Evolutionary conservation across 2,888 invertebrate genomes (phyloP).

Genomic region (Andrena praecox): DNA sequence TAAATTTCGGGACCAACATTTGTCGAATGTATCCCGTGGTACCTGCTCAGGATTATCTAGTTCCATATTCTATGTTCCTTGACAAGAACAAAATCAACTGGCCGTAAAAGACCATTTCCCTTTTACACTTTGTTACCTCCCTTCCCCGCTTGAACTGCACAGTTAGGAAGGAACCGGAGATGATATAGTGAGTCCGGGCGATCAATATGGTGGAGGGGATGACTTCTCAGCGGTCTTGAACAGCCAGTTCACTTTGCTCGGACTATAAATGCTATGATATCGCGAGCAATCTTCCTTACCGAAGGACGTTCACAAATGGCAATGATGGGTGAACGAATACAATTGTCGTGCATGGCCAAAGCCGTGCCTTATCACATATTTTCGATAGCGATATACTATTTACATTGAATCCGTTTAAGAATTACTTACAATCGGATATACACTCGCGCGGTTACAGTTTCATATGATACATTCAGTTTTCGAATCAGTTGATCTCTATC

Average conservation of each 20-base stretch:
- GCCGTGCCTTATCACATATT: slow-evolving; percentile 83
- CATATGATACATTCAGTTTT: slow-evolving; percentile 51
- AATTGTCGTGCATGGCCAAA: slow-evolving; percentile 81
- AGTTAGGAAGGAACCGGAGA: not conserved
- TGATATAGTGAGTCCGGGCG: not conserved
- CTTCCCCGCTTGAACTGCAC: not conserved
- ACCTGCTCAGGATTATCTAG: not conserved
- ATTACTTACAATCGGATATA: slow-evolving; percentile 64
- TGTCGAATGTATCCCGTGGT: not conserved
- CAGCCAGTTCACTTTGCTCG: slow-evolving; percentile 4
- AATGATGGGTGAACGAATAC: slow-evolving; percentile 79
- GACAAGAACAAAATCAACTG: not conserved
- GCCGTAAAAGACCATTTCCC: not conserved
- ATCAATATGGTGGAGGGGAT: not conserved
- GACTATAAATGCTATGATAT: not conserved
- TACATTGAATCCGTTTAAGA: slow-evolving; percentile 71
- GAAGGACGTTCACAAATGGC: slow-evolving; percentile 73
- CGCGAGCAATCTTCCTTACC: slow-evolving; percentile 1
- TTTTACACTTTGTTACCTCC: not conserved
- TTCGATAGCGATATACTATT: slow-evolving; percentile 73
- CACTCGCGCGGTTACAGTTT: slow-evolving; percentile 36
- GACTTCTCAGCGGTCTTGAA: not conserved
- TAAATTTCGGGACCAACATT: too few species aligned
- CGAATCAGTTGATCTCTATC: slow-evolving; percentile 19
- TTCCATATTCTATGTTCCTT: not conserved